Evolutionary conservation across 2,797 vertebrate genomes (phyloP).

Genomic region (Pangasius mekongensis): DNA sequence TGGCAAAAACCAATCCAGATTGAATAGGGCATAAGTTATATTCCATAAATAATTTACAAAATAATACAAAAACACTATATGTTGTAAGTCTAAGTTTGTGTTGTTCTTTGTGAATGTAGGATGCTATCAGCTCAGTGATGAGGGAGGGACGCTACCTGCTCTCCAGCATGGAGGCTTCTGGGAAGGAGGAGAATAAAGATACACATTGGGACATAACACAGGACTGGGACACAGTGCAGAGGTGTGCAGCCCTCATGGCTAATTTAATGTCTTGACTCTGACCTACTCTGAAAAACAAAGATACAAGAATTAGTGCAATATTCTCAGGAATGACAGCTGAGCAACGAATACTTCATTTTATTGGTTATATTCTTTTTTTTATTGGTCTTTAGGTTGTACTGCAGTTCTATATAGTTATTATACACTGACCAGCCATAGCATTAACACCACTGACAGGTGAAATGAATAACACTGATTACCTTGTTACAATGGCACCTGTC

Average conservation of each 20-base stretch:
- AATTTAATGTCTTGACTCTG: not conserved
- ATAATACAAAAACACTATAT: not conserved
- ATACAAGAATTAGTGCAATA: not conserved
- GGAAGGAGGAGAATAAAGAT: constrained; percentile 73
- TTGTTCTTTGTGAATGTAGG: constrained; percentile 69
- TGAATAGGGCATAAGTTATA: not conserved
- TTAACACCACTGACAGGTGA: no score
- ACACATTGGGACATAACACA: constrained; percentile 77
- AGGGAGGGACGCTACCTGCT: constrained; percentile 89
- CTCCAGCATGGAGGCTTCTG: constrained; percentile 82
- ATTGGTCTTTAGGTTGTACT: not conserved
- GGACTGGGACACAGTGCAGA: constrained; percentile 92
- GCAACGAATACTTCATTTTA: not conserved
- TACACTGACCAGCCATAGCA: no score
- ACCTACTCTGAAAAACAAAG: not conserved
- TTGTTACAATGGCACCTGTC: no score
- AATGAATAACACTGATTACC: no score
- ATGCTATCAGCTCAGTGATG: constrained; percentile 88
- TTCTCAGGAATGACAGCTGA: not conserved
- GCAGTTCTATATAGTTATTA: not conserved
- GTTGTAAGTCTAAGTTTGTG: no score
- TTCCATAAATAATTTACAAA: not conserved
- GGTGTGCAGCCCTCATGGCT: constrained; percentile 68
- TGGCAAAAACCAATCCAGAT: not conserved
- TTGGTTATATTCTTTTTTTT: not conserved